Conservation (phyloP, 1,140 invertebrate species). For the Hyles vespertilio region DNA sequence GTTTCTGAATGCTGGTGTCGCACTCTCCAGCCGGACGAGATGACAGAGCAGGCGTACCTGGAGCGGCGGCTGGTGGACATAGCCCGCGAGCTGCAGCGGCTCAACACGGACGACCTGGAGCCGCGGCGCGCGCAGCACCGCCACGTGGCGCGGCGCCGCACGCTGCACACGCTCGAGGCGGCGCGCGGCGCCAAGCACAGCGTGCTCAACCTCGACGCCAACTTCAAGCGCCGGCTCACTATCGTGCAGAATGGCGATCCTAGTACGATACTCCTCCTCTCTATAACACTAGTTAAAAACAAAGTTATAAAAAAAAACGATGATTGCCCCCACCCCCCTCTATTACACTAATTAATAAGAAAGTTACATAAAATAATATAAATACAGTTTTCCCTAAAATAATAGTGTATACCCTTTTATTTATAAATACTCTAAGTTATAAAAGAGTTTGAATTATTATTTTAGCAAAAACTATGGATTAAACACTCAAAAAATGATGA, state of each 20-base stretch:
- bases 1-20: too few species aligned
- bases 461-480: too few species aligned
- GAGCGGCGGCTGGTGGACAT: constrained; percentile 95
- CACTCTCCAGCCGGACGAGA: constrained; percentile 81
- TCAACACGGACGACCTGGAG: constrained; percentile 89
- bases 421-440: too few species aligned
- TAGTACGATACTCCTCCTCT: too few species aligned
- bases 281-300: too few species aligned
- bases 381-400: too few species aligned
- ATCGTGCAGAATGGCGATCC: constrained; percentile 63
- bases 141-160: constrained; percentile 86
- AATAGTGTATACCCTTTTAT: too few species aligned
- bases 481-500: too few species aligned
- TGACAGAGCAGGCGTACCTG: constrained; percentile 88
- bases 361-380: too few species aligned
- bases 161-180: constrained; percentile 91
- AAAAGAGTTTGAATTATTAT: too few species aligned
- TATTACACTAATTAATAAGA: not conserved
- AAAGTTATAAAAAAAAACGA: too few species aligned
- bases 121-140: constrained; percentile 87
- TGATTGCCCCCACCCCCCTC: too few species aligned
- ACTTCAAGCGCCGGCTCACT: constrained; percentile 93
- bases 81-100: constrained; percentile 89
- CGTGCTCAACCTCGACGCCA: constrained; percentile 93
- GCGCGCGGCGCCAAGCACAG: constrained; percentile 86